Percentiles rank a stretch among this genome's conserved stretches.
phyloP scores from a whole-genome alignment of 1,140 invertebrate genomes.

The Medauroidea extradentata region DNA sequence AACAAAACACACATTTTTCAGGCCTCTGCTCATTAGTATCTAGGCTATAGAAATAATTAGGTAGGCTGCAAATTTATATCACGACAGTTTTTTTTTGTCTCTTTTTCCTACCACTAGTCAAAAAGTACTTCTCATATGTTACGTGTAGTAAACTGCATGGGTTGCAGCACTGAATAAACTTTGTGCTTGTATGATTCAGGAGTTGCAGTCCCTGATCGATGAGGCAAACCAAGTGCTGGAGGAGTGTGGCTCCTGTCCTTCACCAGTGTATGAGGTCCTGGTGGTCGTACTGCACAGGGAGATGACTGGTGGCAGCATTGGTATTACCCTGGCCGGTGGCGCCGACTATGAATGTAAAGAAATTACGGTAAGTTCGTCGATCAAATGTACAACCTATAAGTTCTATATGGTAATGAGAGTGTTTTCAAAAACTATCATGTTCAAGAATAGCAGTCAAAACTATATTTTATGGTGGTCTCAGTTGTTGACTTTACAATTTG shows the following conservation, averaged over 20 bases:
- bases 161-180: too few relatives aligned
- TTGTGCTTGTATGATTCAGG: slow-evolving; percentile 45
- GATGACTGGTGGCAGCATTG: slow-evolving; percentile 67
- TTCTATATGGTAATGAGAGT: too few relatives aligned
- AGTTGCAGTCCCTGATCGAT: slow-evolving; percentile 58
- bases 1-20: too few relatives aligned
- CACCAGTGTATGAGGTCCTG: slow-evolving; percentile 49
- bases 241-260: slow-evolving; percentile 43
- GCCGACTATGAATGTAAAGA: slow-evolving; percentile 86
- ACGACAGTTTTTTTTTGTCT: not conserved
- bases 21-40: too few relatives aligned
- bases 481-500: too few relatives aligned
- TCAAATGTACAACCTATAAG: too few relatives aligned
- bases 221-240: slow-evolving; percentile 57
- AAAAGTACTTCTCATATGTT: not conserved
- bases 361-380: slow-evolving; percentile 73
- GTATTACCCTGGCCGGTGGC: slow-evolving; percentile 81
- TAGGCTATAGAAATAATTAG: too few relatives aligned
- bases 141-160: not conserved
- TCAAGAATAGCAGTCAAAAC: too few relatives aligned
- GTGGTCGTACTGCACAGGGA: slow-evolving; percentile 59
- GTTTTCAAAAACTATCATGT: too few relatives aligned
- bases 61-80: too few relatives aligned
- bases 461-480: too few relatives aligned
- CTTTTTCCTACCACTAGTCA: not conserved